Base-by-base conservation (phyloP, 2,888 invertebrate genomes). In the Blomia tropicalis region DNA sequence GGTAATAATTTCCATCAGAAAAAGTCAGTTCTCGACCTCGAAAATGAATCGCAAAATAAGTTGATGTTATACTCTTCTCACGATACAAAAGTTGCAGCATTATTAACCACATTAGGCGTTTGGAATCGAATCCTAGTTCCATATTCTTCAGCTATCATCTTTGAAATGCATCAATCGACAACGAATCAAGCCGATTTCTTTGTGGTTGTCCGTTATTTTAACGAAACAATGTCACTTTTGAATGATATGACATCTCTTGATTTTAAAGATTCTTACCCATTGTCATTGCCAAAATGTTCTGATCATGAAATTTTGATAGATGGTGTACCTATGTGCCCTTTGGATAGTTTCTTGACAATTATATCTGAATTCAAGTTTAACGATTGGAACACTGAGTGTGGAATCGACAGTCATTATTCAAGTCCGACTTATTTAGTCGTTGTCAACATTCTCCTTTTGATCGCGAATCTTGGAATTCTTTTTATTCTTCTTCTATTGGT, bases 351-450 rank as follows among this genome's bases (percentile, higher is more conserved):
- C 30, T 25, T 62, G 7, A 4, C 17, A 17, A n/a, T 56, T 3
- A 32, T 43, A 2, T 1, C 53, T 25, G 1, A 32, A 22, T 30
- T 63, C n/a, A 29, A 31, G 17, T 27, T 58, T 31, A 22, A 56
- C 2, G 47, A 63, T 27, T 63, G 63, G 63, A 7, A 58, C 5
- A 11, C 41, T 2, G 62, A 63, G 43, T 63, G 63, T 53, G 56
- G 43, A 29, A 19, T 62, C 25, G 54, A 58, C 23, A 17, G 7
- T 22, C 27, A 47, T 7, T n/a, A 36, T 25, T 31, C 31, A 2
- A 23, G 22, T 19, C 11, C 11, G 3, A 56, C 31, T n/a, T 23
- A n/a, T 23, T 14, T 56, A 19, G n/a, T 36, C 2, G n/a, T 23
- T 11, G 23, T 56, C 3, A 56, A 56, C 29, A 36, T 56, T 56